phyloP scores from a whole-genome alignment of 2,113 vertebrate species.

The Nestor notabilis region DNA sequence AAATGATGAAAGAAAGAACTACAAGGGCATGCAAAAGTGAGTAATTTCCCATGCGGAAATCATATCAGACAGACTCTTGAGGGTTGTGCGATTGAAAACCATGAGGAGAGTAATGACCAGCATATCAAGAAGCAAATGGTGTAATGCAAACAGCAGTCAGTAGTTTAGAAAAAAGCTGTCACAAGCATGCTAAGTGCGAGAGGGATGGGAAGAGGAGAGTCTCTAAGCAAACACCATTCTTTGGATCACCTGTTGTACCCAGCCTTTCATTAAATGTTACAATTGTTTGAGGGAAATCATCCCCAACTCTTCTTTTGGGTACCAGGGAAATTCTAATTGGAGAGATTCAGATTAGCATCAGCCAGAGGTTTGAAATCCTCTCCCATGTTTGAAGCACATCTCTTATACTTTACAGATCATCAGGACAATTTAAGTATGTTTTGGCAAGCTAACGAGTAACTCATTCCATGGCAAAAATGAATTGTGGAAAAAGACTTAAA shows the following conservation, averaged over 20 bases:
- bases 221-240: neutral
- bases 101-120: neutral
- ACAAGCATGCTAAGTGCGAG: neutral
- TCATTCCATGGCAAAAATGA: neutral
- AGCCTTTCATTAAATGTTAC: neutral
- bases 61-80: neutral
- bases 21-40: neutral
- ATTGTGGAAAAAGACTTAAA: neutral
- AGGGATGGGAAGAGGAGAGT: neutral
- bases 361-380: neutral
- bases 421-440: neutral
- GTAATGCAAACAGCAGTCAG: neutral
- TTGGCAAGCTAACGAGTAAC: neutral
- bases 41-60: slow-evolving; percentile 2
- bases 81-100: neutral
- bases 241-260: neutral
- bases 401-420: neutral
- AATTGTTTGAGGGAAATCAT: neutral
- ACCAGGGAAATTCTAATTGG: neutral
- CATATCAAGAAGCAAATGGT: neutral
- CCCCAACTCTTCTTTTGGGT: neutral
- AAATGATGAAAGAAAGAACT: neutral
- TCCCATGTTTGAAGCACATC: neutral
- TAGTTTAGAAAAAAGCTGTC: neutral
- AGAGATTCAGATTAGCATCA: accelerated